phyloP scores from a whole-genome alignment of 1,140 invertebrate genomes.

The Zaprionus inermis region DNA sequence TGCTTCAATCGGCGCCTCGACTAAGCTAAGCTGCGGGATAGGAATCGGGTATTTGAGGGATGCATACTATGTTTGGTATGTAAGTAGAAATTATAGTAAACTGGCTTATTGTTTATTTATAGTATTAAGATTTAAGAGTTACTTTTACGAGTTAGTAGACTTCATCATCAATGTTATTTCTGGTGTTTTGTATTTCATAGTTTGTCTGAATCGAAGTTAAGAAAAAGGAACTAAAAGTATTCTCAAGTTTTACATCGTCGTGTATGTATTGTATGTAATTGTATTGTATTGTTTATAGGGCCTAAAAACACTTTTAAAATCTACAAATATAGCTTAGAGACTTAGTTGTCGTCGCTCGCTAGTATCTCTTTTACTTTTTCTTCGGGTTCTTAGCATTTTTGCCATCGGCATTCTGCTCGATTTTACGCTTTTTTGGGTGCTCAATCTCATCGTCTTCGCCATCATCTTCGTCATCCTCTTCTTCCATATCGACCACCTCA shows the following conservation, averaged over 20 bases:
- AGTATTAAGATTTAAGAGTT: constrained; percentile 6
- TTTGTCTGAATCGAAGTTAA: constrained; percentile 35
- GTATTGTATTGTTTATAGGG: constrained; percentile 55
- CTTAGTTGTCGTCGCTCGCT: constrained; percentile 40
- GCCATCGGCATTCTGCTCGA: constrained; percentile 87
- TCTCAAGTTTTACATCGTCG: constrained; percentile 38
- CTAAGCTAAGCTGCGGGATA: not conserved
- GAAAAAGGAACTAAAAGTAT: constrained; percentile 70
- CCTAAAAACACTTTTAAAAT: constrained; percentile 74
- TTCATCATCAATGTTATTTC: constrained; percentile 18
- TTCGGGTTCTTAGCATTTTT: constrained; percentile 85
- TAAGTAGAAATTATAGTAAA: not conserved
- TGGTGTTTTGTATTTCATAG: constrained; percentile 1
- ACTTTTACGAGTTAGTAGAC: constrained; percentile 21
- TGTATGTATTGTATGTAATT: constrained; percentile 33
- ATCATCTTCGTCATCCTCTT: constrained; percentile 91
- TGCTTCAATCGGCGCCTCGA: constrained; percentile 42
- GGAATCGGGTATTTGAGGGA: not conserved
- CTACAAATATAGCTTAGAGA: constrained; percentile 70
- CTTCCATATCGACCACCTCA: constrained; percentile 91
- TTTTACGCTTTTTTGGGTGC: constrained; percentile 88
- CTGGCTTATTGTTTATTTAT: constrained; percentile 31
- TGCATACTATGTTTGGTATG: constrained; percentile 6
- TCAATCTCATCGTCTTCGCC: constrained; percentile 87
- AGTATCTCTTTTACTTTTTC: constrained; percentile 69